Conservation (phyloP, 1,140 invertebrate species). For the Drosophila azteca region DNA sequence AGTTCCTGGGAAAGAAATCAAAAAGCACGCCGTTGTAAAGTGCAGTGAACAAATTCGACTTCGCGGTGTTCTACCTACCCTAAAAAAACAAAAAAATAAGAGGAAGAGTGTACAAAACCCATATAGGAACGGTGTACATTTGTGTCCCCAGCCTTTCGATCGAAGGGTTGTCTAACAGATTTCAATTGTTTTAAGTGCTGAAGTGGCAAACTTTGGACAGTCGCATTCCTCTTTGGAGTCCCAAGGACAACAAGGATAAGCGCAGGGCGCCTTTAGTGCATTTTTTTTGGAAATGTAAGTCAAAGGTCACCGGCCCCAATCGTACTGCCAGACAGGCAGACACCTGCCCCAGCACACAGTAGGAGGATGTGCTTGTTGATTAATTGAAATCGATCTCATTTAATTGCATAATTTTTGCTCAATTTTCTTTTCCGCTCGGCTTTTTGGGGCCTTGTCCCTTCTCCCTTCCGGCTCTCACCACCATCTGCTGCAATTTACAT, state of each 20-base stretch:
- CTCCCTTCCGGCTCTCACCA: not conserved
- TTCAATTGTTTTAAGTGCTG: constrained; percentile 31
- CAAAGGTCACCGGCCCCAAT: constrained; percentile 17
- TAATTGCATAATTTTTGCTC: constrained; percentile 46
- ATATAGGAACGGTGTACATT: constrained; percentile 22
- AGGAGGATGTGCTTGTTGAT: no score
- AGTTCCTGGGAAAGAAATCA: constrained; percentile 52
- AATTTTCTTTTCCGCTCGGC: constrained; percentile 11
- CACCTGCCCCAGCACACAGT: no score
- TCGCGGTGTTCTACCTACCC: constrained; percentile 60
- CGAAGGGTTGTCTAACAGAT: constrained; percentile 4
- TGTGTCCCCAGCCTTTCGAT: constrained; percentile 9
- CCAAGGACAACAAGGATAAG: constrained; percentile 32
- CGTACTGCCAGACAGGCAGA: not conserved
- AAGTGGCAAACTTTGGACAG: not conserved
- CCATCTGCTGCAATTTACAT: constrained; percentile 16
- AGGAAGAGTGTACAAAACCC: constrained; percentile 26
- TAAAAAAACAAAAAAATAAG: constrained; percentile 35
- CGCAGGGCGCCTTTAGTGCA: constrained; percentile 13
- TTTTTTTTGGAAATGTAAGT: constrained; percentile 28
- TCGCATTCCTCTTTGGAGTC: constrained; percentile 3
- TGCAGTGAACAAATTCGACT: constrained; percentile 57
- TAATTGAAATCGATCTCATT: constrained; percentile 28
- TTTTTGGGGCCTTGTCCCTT: constrained; percentile 5
- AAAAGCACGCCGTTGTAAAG: constrained; percentile 32